Conservation (phyloP, 1,140 invertebrate species). For the Acromyrmex echinatior region DNA sequence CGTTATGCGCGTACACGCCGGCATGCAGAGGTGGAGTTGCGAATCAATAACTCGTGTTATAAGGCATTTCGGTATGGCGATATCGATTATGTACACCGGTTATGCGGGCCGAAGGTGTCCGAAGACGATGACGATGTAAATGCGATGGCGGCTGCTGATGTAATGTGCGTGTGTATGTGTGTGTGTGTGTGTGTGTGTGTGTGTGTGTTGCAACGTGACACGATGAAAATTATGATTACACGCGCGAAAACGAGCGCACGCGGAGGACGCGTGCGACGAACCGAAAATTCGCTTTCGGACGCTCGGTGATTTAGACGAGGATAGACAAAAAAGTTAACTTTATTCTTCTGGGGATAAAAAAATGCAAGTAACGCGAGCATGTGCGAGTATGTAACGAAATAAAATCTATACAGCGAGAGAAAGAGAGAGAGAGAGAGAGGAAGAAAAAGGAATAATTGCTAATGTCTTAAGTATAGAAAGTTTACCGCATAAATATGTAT, state of each 20-base stretch:
- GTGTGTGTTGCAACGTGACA: slow-evolving; percentile 11
- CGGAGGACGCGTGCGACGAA: slow-evolving; percentile 38
- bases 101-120: slow-evolving; percentile 60
- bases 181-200: too few species aligned
- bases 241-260: slow-evolving; percentile 25
- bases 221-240: slow-evolving; percentile 61
- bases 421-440: too few species aligned
- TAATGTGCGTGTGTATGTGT: background rate
- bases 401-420: background rate
- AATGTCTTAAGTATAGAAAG: background rate
- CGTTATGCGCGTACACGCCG: slow-evolving; percentile 61
- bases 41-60: slow-evolving; percentile 66
- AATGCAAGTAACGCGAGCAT: background rate
- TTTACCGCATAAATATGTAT: background rate
- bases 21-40: slow-evolving; percentile 52
- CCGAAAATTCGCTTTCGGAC: slow-evolving; percentile 25
- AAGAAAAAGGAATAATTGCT: background rate
- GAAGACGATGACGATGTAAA: slow-evolving; percentile 56
- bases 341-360: slow-evolving; percentile 18
- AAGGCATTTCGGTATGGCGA: slow-evolving; percentile 62
- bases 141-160: slow-evolving; percentile 7
- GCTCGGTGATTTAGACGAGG: slow-evolving; percentile 32
- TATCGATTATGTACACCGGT: slow-evolving; percentile 64
- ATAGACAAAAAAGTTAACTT: slow-evolving; percentile 32
- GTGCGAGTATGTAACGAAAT: background rate